Percentiles rank a stretch among this genome's conserved stretches.
These are phyloP conservation scores for Drosophila kohkoa DNA, from an alignment of 1,140 invertebrate genomes.

Conservation along the genomic window DNA sequence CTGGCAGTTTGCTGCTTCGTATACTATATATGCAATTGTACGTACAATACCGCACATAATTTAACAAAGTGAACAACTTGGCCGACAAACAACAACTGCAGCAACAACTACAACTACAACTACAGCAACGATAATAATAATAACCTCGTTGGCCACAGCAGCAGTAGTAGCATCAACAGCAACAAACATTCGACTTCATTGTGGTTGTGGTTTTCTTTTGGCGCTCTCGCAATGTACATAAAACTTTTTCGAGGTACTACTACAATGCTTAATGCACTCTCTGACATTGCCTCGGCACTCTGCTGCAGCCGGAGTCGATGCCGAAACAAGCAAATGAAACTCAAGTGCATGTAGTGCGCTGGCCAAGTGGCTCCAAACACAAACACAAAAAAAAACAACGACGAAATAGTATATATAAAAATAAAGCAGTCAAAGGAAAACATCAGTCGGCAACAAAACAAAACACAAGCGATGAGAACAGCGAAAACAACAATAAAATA, in stretches of 20 bases:
- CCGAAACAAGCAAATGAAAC: conserved; percentile 79
- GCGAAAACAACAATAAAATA: conserved; percentile 69
- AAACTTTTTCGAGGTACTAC: conserved; percentile 66
- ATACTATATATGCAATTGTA: conserved; percentile 10
- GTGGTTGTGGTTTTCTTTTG: conserved; percentile 74
- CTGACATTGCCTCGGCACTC: conserved; percentile 57
- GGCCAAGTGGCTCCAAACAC: conserved; percentile 64
- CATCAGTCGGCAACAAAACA: conserved; percentile 40
- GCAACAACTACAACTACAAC: conserved; percentile 26
- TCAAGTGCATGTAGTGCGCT: conserved; percentile 77
- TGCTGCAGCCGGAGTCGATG: conserved; percentile 5
- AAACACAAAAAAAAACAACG: too few relatives aligned
- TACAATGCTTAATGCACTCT: conserved; percentile 81
- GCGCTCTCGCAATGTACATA: conserved; percentile 72
- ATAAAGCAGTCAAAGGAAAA: conserved; percentile 26
- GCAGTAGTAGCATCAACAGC: conserved; percentile 25
- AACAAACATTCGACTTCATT: conserved; percentile 74
- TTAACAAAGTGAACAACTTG: conserved; percentile 70
- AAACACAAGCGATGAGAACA: conserved; percentile 33
- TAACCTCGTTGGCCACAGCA: conserved; percentile 42
- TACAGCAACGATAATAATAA: conserved; percentile 45
- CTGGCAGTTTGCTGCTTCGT: conserved; percentile 6
- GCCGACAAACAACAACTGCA: conserved; percentile 35
- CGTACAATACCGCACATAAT: conserved; percentile 72
- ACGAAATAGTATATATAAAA: conserved; percentile 17